phyloP scores from a whole-genome alignment of 2,888 invertebrate species.

The Hirtodrosophila trivittata region DNA sequence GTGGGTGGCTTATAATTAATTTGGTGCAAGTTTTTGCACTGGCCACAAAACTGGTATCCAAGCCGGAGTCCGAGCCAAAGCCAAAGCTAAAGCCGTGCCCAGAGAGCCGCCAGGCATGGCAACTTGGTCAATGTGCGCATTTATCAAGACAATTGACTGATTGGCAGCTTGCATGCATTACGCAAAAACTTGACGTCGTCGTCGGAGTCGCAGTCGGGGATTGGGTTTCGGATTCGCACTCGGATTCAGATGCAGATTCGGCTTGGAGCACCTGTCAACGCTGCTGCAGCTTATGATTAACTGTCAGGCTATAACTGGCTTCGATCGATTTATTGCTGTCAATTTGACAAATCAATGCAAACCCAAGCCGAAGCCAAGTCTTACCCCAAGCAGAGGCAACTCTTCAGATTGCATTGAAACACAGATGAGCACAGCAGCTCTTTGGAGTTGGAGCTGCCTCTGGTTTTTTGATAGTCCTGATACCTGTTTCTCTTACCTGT shows the following conservation, averaged over 20 bases:
- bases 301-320: conserved; percentile 69
- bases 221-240: conserved; percentile 11
- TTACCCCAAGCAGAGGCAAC: background rate
- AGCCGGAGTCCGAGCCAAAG: conserved; percentile 1
- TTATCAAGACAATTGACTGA: conserved; percentile 80
- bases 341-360: conserved; percentile 79
- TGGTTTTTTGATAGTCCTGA: conserved; percentile 20
- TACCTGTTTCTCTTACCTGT: conserved; percentile 17
- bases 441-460: background rate
- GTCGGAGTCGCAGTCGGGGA: background rate
- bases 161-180: conserved; percentile 79
- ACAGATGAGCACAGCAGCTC: conserved; percentile 39
- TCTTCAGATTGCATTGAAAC: conserved; percentile 23
- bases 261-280: conserved; percentile 62
- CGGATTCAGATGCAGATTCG: background rate
- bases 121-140: conserved; percentile 74
- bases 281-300: conserved; percentile 67
- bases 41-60: conserved; percentile 37
- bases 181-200: conserved; percentile 38
- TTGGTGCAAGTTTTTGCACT: conserved; percentile 74
- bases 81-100: conserved; percentile 19
- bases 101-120: conserved; percentile 31
- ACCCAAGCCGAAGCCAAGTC: conserved; percentile 8
- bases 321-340: conserved; percentile 81
- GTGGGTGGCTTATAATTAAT: conserved; percentile 79